Base-by-base conservation (phyloP, 2,888 invertebrate species). In the Phalera bucephala region DNA sequence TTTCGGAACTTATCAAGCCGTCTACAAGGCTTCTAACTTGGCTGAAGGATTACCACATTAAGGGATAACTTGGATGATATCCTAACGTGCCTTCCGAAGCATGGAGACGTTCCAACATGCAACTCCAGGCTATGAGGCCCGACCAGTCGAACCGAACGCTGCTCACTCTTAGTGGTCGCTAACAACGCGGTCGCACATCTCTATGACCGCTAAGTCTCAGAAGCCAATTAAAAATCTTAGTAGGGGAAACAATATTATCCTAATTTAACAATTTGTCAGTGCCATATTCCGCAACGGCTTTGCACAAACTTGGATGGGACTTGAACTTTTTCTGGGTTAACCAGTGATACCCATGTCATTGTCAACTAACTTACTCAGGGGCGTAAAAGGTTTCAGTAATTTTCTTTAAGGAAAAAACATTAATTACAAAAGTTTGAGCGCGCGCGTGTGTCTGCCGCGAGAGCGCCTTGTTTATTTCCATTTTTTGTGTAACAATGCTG, bases 391-490 rank as follows among this genome's bases (percentile, higher is more conserved):
- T 57, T 68, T 62, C 56, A 42, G 55, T 58, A 61, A 66, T 65
- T 65, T 71, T 63, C 65, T 65, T 60, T 52, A 41, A 45, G 54
- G 55, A 64, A 65, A 56, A 63, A 70, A 72, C 64, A 65, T 69
- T 72, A 69, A 66, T 67, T 64, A 68, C 57, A 49, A 63, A 69
- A 72, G 60, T 72, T 65, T 64, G 39, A 44, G 48, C 49, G 40
- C 43, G 56, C 44, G 52, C 51, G 46, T 47, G 44, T 45, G 33
- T 36, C 25, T 46, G 46, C 25, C 33, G 14, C 14, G 37, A 44
- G 26, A 52, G 39, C 45, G 42, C 45, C 47, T 52, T 47, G 40
- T 46, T 47, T 35, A 33, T 32, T 35, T 32, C 35, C 15, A 33
- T 39, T 51, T 40, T 45, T 49, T 42, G 17, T 17, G 1, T 6